phyloP scores from a whole-genome alignment of 2,797 vertebrate genomes.

The Rhinogobio ventralis region DNA sequence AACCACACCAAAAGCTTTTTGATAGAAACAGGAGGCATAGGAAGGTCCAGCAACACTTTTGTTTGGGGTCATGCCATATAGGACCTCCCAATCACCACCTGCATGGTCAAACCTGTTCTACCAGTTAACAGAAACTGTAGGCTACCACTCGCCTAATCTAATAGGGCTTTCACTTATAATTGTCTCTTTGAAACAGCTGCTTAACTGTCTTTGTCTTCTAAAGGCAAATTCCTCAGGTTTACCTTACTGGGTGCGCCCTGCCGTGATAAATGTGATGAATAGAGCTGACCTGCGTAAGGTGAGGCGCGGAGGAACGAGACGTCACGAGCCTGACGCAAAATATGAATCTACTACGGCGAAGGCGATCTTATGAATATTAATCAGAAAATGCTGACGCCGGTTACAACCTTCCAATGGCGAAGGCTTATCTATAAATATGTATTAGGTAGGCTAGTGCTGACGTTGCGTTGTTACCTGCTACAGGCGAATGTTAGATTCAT shows the following conservation, averaged over 20 bases:
- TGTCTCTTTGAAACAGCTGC: not conserved
- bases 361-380: conserved; percentile 5
- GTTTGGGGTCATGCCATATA: not conserved
- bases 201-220: not conserved
- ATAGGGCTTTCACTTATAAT: not conserved
- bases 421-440: not conserved
- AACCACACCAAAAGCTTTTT: not conserved
- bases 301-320: conserved; percentile 39
- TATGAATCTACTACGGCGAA: conserved; percentile 29
- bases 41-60: not conserved
- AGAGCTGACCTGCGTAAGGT: conserved; percentile 46
- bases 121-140: conserved; percentile 4
- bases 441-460: not conserved
- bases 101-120: conserved; percentile 36
- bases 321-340: conserved; percentile 32
- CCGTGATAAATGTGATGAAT: conserved; percentile 12
- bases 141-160: not conserved
- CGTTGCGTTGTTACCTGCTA: not conserved
- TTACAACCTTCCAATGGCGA: not conserved
- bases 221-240: conserved; percentile 21
- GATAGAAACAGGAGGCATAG: not conserved
- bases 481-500: not conserved
- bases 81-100: not conserved
- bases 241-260: conserved; percentile 34
- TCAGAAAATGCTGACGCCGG: not conserved